Base-by-base conservation (phyloP, 2,888 invertebrate species). In the Automeris io region DNA sequence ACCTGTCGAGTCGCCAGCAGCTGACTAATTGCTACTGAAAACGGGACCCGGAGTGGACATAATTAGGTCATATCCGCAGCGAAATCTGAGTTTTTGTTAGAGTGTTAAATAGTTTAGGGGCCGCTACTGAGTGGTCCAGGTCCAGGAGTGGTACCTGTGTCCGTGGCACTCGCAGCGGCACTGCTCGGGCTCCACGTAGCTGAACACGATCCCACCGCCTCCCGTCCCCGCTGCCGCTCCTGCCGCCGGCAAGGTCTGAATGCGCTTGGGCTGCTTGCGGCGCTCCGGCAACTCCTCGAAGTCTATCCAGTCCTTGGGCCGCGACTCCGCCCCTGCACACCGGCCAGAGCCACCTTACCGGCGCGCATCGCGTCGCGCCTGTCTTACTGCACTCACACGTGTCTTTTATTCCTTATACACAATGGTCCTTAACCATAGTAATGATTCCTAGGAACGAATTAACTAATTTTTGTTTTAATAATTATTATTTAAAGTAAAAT, bases 91-190 rank as follows among this genome's bases (percentile, higher is more conserved):
- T n/a, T n/a, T n/a, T n/a, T n/a, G n/a, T n/a, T n/a, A n/a, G n/a
- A n/a, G n/a, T n/a, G n/a, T n/a, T n/a, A n/a, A 9, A 11, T 4
- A 32, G 16, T 19, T 9, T 3, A 6, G 19, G 12, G 7, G n/a
- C 23, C 23, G 2, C 21, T 32, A 31, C 37, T 37, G 18, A 67
- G 62, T 63, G 68, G 68, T 45, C 71, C 70, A 47, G 70, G 70
- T 25, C 43, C 40, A 39, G 45, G 40, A 39, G 57, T n/a, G n/a
- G n/a, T n/a, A n/a, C n/a, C n/a, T 48, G 43, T 75, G 86, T 61
- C 92, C 93, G 77, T 95, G 95, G 65, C 95, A 95, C 77, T 95
- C 95, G 79, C 95, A 95, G 66, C 93, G 92, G 65, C 95, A 95
- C 60, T 94, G 94, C 68, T 95, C 95, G 3, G 95, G 95, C 73